Conservation (phyloP, 2,797 vertebrate species). For the Syncerus caffer region DNA sequence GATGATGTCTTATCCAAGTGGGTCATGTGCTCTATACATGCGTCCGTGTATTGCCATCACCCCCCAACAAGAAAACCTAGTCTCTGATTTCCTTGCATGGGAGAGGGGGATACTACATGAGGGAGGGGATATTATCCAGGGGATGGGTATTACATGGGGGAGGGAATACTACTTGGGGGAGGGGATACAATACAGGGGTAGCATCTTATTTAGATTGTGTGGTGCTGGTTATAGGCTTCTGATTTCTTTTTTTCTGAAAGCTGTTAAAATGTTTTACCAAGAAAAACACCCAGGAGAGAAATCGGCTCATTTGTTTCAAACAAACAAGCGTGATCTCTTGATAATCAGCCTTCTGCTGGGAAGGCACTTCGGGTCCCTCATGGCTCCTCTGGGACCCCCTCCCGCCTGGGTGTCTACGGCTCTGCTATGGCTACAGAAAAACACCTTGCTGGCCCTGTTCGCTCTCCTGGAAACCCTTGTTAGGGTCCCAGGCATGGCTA, state of each 20-base stretch:
- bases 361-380: conserved; percentile 70
- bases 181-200: background rate
- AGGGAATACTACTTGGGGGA: background rate
- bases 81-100: background rate
- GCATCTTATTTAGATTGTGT: background rate
- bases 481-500: conserved; percentile 47
- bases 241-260: background rate
- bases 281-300: conserved; percentile 76
- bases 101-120: background rate
- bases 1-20: background rate
- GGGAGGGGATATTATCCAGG: background rate
- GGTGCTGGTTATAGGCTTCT: background rate
- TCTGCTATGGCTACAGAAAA: conserved; percentile 75
- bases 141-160: background rate
- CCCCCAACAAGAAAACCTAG: background rate
- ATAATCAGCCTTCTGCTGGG: conserved; percentile 78
- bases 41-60: background rate
- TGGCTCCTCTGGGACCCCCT: conserved; percentile 60
- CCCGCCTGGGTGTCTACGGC: conserved; percentile 45
- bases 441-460: conserved; percentile 44
- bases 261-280: conserved; percentile 59
- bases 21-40: background rate
- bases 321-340: conserved; percentile 80
- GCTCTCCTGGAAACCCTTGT: conserved; percentile 73
- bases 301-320: conserved; percentile 74